phyloP scores from a whole-genome alignment of 2,888 invertebrate genomes.

The Lobophora halterata region DNA sequence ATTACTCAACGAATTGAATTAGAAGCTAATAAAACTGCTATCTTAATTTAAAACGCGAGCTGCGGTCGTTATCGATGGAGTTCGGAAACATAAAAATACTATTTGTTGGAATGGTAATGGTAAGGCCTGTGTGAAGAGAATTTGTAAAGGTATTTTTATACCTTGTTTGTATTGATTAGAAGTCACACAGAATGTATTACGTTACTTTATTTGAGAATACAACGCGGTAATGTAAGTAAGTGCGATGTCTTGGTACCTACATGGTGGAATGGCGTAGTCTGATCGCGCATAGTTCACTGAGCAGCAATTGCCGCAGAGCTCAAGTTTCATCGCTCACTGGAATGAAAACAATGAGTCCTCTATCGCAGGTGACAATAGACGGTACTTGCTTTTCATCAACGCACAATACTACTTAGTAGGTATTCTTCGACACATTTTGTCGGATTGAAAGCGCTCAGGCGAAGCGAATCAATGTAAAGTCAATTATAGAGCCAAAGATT shows the following conservation, averaged over 20 bases:
- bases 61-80: constrained; percentile 52
- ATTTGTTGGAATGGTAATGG: constrained; percentile 47
- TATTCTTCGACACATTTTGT: constrained; percentile 17
- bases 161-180: too few relatives aligned
- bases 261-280: constrained; percentile 29
- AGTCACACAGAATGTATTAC: too few relatives aligned
- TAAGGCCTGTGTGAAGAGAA: constrained; percentile 13
- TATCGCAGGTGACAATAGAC: constrained; percentile 53
- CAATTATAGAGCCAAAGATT: constrained; percentile 22
- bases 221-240: too few relatives aligned
- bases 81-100: constrained; percentile 48
- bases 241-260: too few relatives aligned
- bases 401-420: constrained; percentile 25
- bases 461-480: constrained; percentile 13
- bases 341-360: constrained; percentile 62
- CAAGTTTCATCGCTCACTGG: constrained; percentile 50
- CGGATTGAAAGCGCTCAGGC: constrained; percentile 19
- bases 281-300: constrained; percentile 37
- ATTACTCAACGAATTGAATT: constrained; percentile 57
- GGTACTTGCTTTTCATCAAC: constrained; percentile 33
- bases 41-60: constrained; percentile 64
- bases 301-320: constrained; percentile 54
- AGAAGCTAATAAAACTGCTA: constrained; percentile 67
- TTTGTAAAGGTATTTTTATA: constrained; percentile 7
- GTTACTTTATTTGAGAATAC: too few relatives aligned